Evolutionary conservation across 1,140 invertebrate species (phyloP).

Genomic region (Proales similis): DNA sequence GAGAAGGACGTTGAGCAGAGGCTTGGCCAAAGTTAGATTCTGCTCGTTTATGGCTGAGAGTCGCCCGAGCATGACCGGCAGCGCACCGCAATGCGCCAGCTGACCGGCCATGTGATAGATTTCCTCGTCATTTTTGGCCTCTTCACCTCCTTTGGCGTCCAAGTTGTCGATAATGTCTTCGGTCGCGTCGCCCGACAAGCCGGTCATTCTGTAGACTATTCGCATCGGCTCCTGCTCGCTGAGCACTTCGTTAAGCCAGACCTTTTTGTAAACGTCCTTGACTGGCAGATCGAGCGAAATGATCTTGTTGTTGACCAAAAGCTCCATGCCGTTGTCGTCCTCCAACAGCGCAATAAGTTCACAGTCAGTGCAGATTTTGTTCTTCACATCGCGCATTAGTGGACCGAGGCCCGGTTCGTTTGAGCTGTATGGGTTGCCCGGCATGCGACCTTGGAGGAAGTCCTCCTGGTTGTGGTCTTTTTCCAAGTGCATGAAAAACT

Average conservation of each 20-base stretch:
- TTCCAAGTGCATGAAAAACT: conserved; percentile 90
- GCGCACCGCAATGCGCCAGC: conserved; percentile 74
- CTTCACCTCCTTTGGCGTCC: conserved; percentile 71
- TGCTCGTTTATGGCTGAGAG: conserved; percentile 64
- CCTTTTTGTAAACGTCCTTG: conserved; percentile 68
- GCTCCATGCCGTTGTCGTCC: conserved; percentile 96
- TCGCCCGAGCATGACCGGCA: conserved; percentile 62
- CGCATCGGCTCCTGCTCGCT: conserved; percentile 81
- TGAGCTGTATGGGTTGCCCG: conserved; percentile 92
- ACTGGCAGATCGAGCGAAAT: conserved; percentile 90
- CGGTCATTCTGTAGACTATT: conserved; percentile 96
- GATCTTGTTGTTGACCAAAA: conserved; percentile 96
- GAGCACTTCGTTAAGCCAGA: conserved; percentile 65
- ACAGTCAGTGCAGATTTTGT: conserved; percentile 75
- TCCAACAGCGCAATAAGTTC: conserved; percentile 88
- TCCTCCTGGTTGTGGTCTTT: conserved; percentile 98
- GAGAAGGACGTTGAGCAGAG: conserved; percentile 71
- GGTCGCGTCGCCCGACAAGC: conserved; percentile 88
- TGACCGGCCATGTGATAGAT: conserved; percentile 72
- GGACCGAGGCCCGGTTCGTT: conserved; percentile 85
- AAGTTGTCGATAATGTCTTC: conserved; percentile 95
- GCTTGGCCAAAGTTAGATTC: conserved; percentile 61
- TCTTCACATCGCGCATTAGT: conserved; percentile 94
- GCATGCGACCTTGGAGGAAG: conserved; percentile 83
- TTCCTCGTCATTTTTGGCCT: conserved; percentile 85